phyloP scores from a whole-genome alignment of 2,797 vertebrate species.

The Sylvia borin region DNA sequence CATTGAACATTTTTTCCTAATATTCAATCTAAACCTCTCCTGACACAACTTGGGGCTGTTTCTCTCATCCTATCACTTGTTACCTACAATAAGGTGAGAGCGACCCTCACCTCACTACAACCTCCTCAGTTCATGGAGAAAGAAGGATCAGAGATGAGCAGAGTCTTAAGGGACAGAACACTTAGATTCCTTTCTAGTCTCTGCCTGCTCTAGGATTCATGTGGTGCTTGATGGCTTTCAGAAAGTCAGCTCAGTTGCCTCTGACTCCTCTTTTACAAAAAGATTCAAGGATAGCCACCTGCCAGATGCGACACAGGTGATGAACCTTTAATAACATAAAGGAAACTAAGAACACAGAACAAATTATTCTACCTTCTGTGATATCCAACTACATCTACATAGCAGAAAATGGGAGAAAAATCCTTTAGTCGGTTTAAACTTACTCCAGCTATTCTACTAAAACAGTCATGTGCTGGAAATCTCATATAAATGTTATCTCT shows the following conservation, averaged over 20 bases:
- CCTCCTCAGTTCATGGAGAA: not conserved
- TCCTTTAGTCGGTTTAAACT: not conserved
- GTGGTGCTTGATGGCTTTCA: not conserved
- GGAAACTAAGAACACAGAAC: constrained; percentile 24
- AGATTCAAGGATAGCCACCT: not conserved
- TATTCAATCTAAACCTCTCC: not conserved
- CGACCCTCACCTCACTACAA: not conserved
- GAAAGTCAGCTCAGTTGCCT: not conserved
- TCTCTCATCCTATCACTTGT: not conserved
- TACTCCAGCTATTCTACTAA: not conserved
- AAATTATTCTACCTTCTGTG: not conserved
- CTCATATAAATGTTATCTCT: not conserved
- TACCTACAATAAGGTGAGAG: not conserved
- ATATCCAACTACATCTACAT: not conserved
- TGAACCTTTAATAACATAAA: not conserved
- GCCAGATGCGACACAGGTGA: not conserved
- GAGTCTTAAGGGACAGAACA: not conserved
- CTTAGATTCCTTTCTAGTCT: not conserved
- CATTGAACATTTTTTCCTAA: not conserved
- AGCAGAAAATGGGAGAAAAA: not conserved
- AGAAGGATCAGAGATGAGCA: not conserved
- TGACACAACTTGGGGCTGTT: not conserved
- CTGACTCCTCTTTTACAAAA: not conserved
- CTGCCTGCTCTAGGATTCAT: not conserved
- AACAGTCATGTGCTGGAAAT: not conserved